Evolutionary conservation across 30 jellyfish, hydroid and myxozoan species (phyloP).

Genomic region (Hydractinia echinata): DNA sequence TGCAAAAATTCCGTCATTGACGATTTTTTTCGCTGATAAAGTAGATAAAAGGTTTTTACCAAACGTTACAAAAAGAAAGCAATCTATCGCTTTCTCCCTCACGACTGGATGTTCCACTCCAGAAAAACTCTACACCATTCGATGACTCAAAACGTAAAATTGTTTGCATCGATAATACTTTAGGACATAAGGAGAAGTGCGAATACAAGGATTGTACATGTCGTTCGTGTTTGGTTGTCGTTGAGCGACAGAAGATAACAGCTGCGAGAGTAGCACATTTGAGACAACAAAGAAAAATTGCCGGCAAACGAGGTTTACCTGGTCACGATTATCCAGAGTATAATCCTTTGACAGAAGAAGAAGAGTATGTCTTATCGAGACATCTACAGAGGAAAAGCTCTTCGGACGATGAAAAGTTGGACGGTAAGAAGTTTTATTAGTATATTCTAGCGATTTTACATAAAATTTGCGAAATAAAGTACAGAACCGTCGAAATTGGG

Average conservation of each 20-base stretch:
- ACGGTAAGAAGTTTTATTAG: not conserved
- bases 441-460: not conserved
- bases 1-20: too few species aligned
- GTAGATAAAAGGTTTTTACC: not conserved
- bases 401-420: not conserved
- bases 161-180: not conserved
- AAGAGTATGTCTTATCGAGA: constrained; percentile 59
- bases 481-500: too few species aligned
- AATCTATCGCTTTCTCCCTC: not conserved
- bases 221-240: constrained; percentile 78
- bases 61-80: not conserved
- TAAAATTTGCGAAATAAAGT: not conserved
- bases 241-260: constrained; percentile 87
- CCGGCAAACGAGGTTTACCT: constrained; percentile 51
- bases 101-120: not conserved
- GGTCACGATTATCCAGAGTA: constrained; percentile 27
- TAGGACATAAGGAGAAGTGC: constrained; percentile 93
- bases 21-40: too few species aligned
- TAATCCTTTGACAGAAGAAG: constrained; percentile 67
- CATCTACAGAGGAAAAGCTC: constrained; percentile 42
- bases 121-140: not conserved
- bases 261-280: constrained; percentile 95
- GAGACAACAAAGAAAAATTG: constrained; percentile 84
- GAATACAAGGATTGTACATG: constrained; percentile 88
- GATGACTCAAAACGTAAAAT: not conserved